Conservation (phyloP, 2,888 invertebrate species). For the Holacanthella duospinosa region DNA sequence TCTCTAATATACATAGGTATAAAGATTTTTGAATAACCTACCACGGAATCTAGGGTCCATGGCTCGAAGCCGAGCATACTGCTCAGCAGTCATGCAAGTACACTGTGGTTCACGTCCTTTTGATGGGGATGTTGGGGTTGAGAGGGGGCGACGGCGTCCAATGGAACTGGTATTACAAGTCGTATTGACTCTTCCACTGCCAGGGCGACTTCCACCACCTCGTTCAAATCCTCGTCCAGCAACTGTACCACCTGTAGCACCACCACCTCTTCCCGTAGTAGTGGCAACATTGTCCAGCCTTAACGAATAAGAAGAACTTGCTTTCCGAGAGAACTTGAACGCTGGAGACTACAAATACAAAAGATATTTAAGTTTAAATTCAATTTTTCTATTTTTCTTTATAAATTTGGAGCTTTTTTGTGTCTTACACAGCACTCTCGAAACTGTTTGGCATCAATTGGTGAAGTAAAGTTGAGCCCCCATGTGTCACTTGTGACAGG, state of each 20-base stretch:
- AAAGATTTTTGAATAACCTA: constrained; percentile 24
- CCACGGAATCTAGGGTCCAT: constrained; percentile 72
- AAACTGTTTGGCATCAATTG: constrained; percentile 94
- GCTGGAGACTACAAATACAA: constrained; percentile 74
- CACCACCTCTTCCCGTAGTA: constrained; percentile 40
- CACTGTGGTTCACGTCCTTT: constrained; percentile 75
- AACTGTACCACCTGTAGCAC: constrained; percentile 11
- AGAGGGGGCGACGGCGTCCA: constrained; percentile 68
- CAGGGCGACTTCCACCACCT: constrained; percentile 34
- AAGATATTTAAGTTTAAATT: constrained; percentile 60
- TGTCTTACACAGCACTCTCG: constrained; percentile 89
- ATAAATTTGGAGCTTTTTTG: background rate
- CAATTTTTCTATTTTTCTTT: too few relatives aligned
- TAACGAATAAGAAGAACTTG: constrained; percentile 90
- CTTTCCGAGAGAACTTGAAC: constrained; percentile 95
- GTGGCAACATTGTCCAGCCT: constrained; percentile 58
- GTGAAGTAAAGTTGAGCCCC: constrained; percentile 96
- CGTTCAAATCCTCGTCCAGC: constrained; percentile 13
- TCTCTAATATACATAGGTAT: background rate
- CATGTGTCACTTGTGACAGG: constrained; percentile 94
- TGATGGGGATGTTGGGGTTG: constrained; percentile 87
- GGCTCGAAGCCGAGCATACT: constrained; percentile 70
- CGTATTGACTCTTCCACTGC: constrained; percentile 48
- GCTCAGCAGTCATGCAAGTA: constrained; percentile 81
- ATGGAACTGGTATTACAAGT: constrained; percentile 44